Evolutionary conservation across 2,113 vertebrate species (phyloP).

Genomic region (Jacana jacana): DNA sequence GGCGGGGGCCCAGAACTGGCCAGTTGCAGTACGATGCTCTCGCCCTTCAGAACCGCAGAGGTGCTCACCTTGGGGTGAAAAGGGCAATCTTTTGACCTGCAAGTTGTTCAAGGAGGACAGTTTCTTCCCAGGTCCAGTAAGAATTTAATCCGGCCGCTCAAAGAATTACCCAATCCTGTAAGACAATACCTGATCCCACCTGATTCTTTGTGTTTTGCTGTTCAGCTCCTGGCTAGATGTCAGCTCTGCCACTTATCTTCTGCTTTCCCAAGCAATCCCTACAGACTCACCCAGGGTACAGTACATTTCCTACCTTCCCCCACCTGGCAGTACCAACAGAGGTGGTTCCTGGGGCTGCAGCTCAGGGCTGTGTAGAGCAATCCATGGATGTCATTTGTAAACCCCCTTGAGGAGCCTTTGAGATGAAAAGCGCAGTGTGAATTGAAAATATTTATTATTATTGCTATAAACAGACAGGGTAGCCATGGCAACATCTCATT

Average conservation of each 20-base stretch:
- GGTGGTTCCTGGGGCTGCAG: background rate
- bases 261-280: background rate
- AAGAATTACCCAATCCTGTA: background rate
- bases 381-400: background rate
- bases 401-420: background rate
- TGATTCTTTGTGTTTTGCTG: background rate
- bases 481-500: background rate
- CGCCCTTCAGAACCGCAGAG: background rate
- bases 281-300: background rate
- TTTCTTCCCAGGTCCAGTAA: background rate
- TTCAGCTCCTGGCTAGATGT: background rate
- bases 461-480: conserved; percentile 1
- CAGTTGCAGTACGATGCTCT: background rate
- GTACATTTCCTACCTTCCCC: background rate
- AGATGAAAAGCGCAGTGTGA: background rate
- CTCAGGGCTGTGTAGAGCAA: background rate
- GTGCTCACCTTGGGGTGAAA: background rate
- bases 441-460: conserved; percentile 29
- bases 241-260: background rate
- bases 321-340: background rate
- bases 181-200: background rate
- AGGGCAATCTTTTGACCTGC: background rate
- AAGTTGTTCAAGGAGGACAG: background rate
- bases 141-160: background rate
- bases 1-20: background rate